Conservation (phyloP, 2,888 invertebrate genomes). For the Cryptocephalus moraei region DNA sequence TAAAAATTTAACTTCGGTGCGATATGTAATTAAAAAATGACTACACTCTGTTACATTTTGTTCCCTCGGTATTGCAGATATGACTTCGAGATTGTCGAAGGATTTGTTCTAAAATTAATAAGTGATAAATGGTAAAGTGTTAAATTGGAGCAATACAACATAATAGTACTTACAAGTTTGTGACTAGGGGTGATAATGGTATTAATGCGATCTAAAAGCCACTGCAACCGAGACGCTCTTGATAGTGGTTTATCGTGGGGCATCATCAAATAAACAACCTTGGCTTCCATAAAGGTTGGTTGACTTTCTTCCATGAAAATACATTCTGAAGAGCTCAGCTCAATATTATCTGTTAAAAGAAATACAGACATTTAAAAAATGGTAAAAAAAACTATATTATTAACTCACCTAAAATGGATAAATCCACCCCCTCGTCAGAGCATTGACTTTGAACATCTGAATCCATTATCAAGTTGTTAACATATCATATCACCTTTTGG, state of each 20-base stretch:
- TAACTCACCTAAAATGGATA: background rate
- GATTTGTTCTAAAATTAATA: slow-evolving; percentile 26
- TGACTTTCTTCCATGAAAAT: slow-evolving; percentile 22
- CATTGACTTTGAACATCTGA: slow-evolving; percentile 29
- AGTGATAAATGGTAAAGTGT: too few species aligned
- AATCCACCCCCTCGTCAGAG: slow-evolving; percentile 26
- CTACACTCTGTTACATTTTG: slow-evolving; percentile 35
- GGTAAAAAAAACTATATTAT: background rate
- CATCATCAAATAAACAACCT: slow-evolving; percentile 56
- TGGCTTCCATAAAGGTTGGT: slow-evolving; percentile 44
- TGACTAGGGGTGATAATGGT: slow-evolving; percentile 42
- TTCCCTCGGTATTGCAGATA: slow-evolving; percentile 51
- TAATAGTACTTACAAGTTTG: slow-evolving; percentile 27
- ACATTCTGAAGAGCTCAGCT: slow-evolving; percentile 21
- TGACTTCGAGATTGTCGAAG: slow-evolving; percentile 48
- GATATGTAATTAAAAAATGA: slow-evolving; percentile 45
- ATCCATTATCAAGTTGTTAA: slow-evolving; percentile 23
- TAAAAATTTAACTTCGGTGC: slow-evolving; percentile 55
- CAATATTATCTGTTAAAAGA: slow-evolving; percentile 20
- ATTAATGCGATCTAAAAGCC: slow-evolving; percentile 62
- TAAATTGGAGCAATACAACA: background rate
- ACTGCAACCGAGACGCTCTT: slow-evolving; percentile 60
- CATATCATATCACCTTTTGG: too few species aligned
- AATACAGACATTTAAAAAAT: background rate
- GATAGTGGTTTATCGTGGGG: slow-evolving; percentile 62